Percentiles rank a stretch among this genome's conserved stretches.
Evolutionary conservation across 1,140 invertebrate species (phyloP).

Genomic region (Drosophila kohkoa): DNA sequence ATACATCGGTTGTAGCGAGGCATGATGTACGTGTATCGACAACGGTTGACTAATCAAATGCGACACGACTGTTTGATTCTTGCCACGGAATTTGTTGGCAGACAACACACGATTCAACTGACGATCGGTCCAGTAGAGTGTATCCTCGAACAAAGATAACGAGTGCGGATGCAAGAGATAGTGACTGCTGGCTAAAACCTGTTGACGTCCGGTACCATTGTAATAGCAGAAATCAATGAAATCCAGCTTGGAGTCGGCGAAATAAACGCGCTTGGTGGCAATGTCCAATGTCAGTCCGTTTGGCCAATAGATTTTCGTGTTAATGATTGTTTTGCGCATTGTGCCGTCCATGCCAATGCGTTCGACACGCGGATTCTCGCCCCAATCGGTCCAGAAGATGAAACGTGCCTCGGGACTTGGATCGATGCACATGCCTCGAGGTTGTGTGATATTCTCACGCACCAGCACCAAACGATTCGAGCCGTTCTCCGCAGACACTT

Average conservation of each 20-base stretch:
- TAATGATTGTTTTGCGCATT: constrained; percentile 94
- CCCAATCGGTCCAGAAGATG: constrained; percentile 99
- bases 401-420: constrained; percentile 93
- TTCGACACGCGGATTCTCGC: constrained; percentile 98
- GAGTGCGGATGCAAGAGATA: constrained; percentile 98
- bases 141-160: constrained; percentile 96
- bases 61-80: constrained; percentile 96
- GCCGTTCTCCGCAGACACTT: constrained; percentile 95
- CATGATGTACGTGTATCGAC: constrained; percentile 97
- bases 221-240: constrained; percentile 99
- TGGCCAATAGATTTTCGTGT: constrained; percentile 99
- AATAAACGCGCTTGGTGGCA: constrained; percentile 97
- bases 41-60: constrained; percentile 97
- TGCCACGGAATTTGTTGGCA: constrained; percentile 95
- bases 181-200: constrained; percentile 94
- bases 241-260: constrained; percentile 98
- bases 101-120: constrained; percentile 95
- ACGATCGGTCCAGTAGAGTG: constrained; percentile 98
- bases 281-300: constrained; percentile 98
- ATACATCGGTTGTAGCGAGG: constrained; percentile 94
- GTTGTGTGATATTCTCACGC: constrained; percentile 97
- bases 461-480: constrained; percentile 93
- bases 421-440: constrained; percentile 96
- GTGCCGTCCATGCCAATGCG: constrained; percentile 97
- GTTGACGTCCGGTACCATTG: constrained; percentile 95